Evolutionary conservation across 1,140 invertebrate genomes (phyloP), one percentile per base, ranked within the genome.

Genomic region (Hydropsyche tenuis): DNA sequence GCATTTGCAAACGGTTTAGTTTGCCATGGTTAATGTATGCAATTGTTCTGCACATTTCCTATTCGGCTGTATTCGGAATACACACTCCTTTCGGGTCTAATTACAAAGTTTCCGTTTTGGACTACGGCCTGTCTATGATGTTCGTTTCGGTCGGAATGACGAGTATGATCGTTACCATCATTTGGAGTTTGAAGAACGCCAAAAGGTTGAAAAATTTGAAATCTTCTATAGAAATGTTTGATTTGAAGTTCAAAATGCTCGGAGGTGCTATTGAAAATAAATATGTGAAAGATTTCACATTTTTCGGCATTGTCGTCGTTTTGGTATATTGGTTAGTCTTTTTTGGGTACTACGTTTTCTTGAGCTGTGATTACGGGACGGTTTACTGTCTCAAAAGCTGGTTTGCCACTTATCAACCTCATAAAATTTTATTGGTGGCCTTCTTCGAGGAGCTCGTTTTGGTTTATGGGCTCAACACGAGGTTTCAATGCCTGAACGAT

Each of bases 361-460:
- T 37, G 12, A 62, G 30, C 14, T 72, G 70, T 22, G 42, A 72
- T 45, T 45, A 62, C 18, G 25, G 30, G 16, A 45, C 11, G 6
- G 2, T 43, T 3, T 63, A 62, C n/a, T 72, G 70, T 46, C 4
- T 72, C 6, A 23, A 42, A 14, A 63, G 60, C 14, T 72, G 25
- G 42, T 72, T 72, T 16, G 20, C 20, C n/a, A 22, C n/a, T 43
- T 72, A 72, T 42, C 56, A 63, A 42, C 70, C 70, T 20, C 51
- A 45, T 14, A 63, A 72, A 64, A 37, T 72, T 5, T 42, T 72
- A 11, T 25, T 63, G 20, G 70, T 72, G 0, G 43, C 42, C 20
- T 72, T 63, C 43, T 37, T 63, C 20, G 70, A 72, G 53, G 70
- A 72, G 42, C 18, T 63, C 16, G 56, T 37, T 43, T 63, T 72